phyloP scores from a whole-genome alignment of 2,113 vertebrate genomes.

The Verasper variegatus region DNA sequence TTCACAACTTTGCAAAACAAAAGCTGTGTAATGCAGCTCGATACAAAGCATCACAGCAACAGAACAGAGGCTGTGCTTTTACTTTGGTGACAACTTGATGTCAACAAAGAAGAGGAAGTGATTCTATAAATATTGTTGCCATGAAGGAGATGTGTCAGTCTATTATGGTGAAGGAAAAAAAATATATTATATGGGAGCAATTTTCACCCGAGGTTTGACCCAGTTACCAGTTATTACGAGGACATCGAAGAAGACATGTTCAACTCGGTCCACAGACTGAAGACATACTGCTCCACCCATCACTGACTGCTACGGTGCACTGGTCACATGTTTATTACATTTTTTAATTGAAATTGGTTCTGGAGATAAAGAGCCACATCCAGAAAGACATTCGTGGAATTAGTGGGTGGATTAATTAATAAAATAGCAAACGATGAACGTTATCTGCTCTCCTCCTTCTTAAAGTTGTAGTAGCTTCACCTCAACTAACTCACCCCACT shows the following conservation, averaged over 20 bases:
- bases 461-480: constrained; percentile 1
- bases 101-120: not conserved
- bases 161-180: not conserved
- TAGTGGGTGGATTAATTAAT: not conserved
- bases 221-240: not conserved
- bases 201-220: not conserved
- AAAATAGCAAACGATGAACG: constrained; percentile 11
- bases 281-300: no score
- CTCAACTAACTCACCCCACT: not conserved
- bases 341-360: no score
- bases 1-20: no score
- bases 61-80: not conserved
- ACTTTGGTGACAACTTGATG: not conserved
- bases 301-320: no score
- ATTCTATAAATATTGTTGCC: not conserved
- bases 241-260: no score
- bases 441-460: not conserved
- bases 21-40: no score
- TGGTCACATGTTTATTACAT: no score
- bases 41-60: no score
- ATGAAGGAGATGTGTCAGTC: not conserved
- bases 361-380: no score
- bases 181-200: not conserved
- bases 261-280: no score
- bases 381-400: no score